Evolutionary conservation across 1,140 invertebrate genomes (phyloP).

Genomic region (Euschistus heros): DNA sequence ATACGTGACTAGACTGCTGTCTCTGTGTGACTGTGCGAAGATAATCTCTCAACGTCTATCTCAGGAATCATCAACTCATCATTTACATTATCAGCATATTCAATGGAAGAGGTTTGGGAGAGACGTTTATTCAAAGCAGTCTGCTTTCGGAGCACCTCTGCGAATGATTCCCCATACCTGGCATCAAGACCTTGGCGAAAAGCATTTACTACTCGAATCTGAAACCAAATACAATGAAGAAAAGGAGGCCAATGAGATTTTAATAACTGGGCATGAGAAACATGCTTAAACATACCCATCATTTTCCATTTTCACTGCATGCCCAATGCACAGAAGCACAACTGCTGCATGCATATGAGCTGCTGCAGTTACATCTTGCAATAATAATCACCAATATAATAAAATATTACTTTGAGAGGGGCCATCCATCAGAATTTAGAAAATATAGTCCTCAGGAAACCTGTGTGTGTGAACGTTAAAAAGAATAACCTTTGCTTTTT

Average conservation of each 20-base stretch:
- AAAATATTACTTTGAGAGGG: constrained; percentile 9
- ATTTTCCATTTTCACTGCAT: constrained; percentile 15
- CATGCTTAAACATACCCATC: constrained; percentile 23
- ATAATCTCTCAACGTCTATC: constrained; percentile 79
- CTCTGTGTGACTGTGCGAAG: constrained; percentile 84
- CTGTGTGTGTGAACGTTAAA: constrained; percentile 9
- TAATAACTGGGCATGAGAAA: constrained; percentile 10
- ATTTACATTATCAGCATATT: constrained; percentile 78
- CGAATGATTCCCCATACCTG: constrained; percentile 82
- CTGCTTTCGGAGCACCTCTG: constrained; percentile 83
- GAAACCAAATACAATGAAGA: constrained; percentile 33
- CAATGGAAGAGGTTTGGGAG: constrained; percentile 81
- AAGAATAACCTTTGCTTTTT: neutral
- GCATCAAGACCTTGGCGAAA: constrained; percentile 96
- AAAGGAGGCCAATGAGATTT: constrained; percentile 22
- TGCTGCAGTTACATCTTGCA: constrained; percentile 19
- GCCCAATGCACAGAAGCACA: constrained; percentile 15
- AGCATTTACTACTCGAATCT: constrained; percentile 99
- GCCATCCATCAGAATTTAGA: constrained; percentile 6
- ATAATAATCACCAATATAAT: constrained; percentile 10
- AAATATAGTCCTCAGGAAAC: neutral
- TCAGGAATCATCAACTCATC: constrained; percentile 78
- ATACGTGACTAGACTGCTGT: constrained; percentile 62
- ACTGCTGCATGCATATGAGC: constrained; percentile 21
- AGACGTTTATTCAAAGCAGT: constrained; percentile 78